Evolutionary conservation across 1,140 invertebrate species (phyloP), one percentile per base, ranked within the genome.

Genomic region (Sycophila sp.): DNA sequence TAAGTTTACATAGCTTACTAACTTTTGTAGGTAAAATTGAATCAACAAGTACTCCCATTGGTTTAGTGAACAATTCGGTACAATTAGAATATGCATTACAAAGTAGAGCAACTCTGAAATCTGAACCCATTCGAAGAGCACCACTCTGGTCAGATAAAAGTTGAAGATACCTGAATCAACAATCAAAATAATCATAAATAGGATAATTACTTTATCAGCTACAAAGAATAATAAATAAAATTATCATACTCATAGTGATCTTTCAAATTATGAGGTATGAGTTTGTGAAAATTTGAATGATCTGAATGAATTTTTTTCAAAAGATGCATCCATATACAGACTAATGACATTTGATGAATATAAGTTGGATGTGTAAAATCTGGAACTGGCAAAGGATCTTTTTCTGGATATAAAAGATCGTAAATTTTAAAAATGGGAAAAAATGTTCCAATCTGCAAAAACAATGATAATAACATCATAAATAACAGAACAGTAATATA

Each of bases 321-420:
- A 36, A 98, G 87, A 87, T 98, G 96, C 78, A 98, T 96, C 95
- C 96, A 98, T 80, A 98, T 98, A 77, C 95, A 98, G 6, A 95
- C 95, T 42, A 95, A 92, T 2, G 97, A 95, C 92, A 98, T 94
- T 84, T 95, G 94, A 79, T 96, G 93, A 15, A 96, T 96, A 76
- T 94, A 95, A 45, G 94, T 90, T 51, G 94, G 91, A 78, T 94
- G 94, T 24, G 90, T 93, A 51, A 92, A 93, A 85, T 98, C 96
- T 0, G 97, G 97, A 15, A 98, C 91, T 5, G 94, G 92, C 15
- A 98, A 81, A 0, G 95, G 92, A 75, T 97, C 95, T 77, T 93
- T 93, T 80, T 98, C 96, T 0, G 95, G 94, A 85, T 98, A 98
- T 1, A 98, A 86, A 7, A 98, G 86, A 83, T 98, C 96, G 83